These are phyloP conservation scores for Vombatus ursinus DNA, from an alignment of 2,113 vertebrate species.

Conservation along the genomic window DNA sequence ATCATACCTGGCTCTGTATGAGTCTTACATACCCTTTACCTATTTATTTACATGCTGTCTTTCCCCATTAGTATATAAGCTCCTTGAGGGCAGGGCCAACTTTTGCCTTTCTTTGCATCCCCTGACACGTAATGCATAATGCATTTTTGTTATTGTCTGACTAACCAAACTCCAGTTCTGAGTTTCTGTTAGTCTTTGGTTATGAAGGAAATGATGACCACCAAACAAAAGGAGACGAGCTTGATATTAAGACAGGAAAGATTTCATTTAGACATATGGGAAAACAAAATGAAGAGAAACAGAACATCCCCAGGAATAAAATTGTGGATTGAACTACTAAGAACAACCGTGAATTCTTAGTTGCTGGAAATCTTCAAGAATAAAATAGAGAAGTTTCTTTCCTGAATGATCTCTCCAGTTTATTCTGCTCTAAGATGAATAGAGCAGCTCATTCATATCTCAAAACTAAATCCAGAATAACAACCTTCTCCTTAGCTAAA, in stretches of 20 bases:
- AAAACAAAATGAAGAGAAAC: slow-evolving; percentile 35
- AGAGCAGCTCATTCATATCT: neutral
- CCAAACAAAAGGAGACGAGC: slow-evolving; percentile 47
- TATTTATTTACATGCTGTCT: neutral
- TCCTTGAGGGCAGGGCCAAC: too few species aligned
- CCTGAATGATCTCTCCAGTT: neutral
- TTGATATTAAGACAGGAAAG: slow-evolving; percentile 10
- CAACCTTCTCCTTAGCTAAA: neutral
- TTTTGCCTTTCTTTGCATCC: too few species aligned
- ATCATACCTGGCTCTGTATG: neutral
- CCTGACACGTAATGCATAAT: too few species aligned
- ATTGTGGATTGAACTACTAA: neutral
- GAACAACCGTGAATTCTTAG: neutral
- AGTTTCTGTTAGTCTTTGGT: neutral
- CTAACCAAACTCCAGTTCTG: too few species aligned
- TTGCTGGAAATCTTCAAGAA: slow-evolving; percentile 48
- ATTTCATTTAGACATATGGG: slow-evolving; percentile 19
- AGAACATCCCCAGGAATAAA: neutral
- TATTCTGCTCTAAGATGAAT: slow-evolving; percentile 12
- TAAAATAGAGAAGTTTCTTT: slow-evolving; percentile 34
- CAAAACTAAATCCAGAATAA: neutral
- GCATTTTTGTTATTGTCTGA: too few species aligned
- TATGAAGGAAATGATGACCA: slow-evolving; percentile 23
- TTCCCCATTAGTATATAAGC: too few species aligned
- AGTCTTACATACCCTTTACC: neutral